Evolutionary conservation across 2,113 vertebrate species (phyloP).

Genomic region (Sinosuthora webbiana): DNA sequence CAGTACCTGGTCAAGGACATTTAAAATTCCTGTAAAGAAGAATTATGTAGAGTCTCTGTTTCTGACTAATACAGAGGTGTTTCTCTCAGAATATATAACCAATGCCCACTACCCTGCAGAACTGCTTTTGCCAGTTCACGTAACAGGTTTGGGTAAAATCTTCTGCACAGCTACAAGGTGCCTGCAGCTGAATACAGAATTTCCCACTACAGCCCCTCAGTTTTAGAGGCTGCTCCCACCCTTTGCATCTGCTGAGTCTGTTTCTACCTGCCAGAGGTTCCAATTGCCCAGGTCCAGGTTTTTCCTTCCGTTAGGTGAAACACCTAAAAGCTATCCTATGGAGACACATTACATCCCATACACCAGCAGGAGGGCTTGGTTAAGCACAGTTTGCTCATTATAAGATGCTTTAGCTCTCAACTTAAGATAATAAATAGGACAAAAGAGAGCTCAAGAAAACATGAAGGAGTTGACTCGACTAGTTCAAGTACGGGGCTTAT

Average conservation of each 20-base stretch:
- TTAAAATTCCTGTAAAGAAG: not conserved
- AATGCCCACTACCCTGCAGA: not conserved
- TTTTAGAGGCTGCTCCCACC: not conserved
- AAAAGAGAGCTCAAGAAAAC: not conserved
- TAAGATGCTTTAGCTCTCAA: not conserved
- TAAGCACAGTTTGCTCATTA: not conserved
- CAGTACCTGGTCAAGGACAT: not conserved
- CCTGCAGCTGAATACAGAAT: fast-evolving
- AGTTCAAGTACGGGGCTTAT: not conserved
- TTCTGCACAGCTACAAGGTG: not conserved
- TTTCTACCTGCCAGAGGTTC: not conserved
- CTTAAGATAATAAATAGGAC: not conserved
- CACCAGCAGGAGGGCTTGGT: not conserved
- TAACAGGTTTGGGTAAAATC: not conserved
- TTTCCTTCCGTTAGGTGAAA: not conserved
- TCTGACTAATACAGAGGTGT: fast-evolving
- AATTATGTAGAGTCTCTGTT: not conserved
- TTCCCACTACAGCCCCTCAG: not conserved
- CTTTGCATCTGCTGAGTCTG: not conserved
- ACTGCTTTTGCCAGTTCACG: not conserved
- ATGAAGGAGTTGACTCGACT: not conserved
- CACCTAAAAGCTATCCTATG: not conserved
- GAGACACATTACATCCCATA: not conserved
- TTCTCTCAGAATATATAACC: not conserved
- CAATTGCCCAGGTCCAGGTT: not conserved